Evolutionary conservation across 2,797 vertebrate species (phyloP), one percentile per base, ranked within the genome.

Genomic region (Sebastes minor): DNA sequence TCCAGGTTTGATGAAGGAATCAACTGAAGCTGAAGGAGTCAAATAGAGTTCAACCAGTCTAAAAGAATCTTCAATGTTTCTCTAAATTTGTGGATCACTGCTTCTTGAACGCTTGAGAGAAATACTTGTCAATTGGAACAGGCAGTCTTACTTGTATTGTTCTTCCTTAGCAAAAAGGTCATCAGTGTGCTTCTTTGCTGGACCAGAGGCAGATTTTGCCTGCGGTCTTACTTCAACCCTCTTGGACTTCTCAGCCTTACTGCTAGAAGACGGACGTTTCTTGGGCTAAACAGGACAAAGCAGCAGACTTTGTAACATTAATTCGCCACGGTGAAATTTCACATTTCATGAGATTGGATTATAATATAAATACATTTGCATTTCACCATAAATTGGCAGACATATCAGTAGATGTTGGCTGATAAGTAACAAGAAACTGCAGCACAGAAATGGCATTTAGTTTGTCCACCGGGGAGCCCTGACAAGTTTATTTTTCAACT

Each of bases 91-190:
- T 57, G 42, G 22, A 60, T 66, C 28, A 49, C 22, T 52, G 38
- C 38, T n/a, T 59, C 28, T 61, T 25, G 20, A 60, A 49, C 23
- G 2, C 23, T 8, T 20, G 28, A 65, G 25, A 25, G 14, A 65
- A 42, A 42, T 46, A 27, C 7, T 6, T 42, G 35, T 65, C 35
- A 27, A 18, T 22, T 1, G 12, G 55, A 63, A 66, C 35, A 74
- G 38, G 11, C 9, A 5, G 5, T 65, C 92, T 90, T 95, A 98
- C 97, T 95, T 97, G 94, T 97, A 97, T 87, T 96, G 91, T 81
- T 95, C 92, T 87, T 98, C 97, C 82, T 94, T 94, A n/a, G 95
- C 95, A 59, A 96, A 84, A 65, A 97, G 80, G 32, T 93, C 95
- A 32, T 86, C 85, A 3, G 89, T 74, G 6, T 53, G 33, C 20